Base-by-base conservation (phyloP, 2,113 vertebrate species). In the Notarius quadriscutis region DNA sequence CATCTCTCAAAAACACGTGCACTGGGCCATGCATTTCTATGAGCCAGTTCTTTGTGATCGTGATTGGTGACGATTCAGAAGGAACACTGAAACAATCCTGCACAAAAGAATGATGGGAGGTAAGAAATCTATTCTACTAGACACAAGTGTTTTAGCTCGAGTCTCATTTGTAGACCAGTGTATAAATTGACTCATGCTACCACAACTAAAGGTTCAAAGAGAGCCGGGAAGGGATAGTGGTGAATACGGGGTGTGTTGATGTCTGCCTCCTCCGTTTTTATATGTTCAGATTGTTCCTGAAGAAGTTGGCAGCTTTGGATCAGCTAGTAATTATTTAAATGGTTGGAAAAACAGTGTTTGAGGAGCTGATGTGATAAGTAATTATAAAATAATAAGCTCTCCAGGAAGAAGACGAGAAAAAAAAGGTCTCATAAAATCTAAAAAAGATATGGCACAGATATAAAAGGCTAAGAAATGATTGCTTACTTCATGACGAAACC, bases 201-300 rank as follows among this genome's bases (percentile, higher is more conserved):
- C 25, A 79, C 53, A 79, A 57, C 77, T 79, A 27, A 78, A 55
- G 51, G 25, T 79, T 79, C 77, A 57, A 30, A 79, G 77, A 79
- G 77, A 80, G 77, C 17, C 27, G 53, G 58, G 53, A 57, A 57
- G 27, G 2, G 14, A 14, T 11, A 25, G 4, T 25, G 48, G 18
- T 77, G 74, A 78, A 78, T 27, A 15, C 4, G 22, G 20, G 74
- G 22, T 77, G 50, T 78, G 75, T 78, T 51, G 50, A 53, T 50
- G 50, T 78, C 75, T 78, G 75, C 25, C 48, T 77, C 18, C 8
- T 2, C 69, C 20, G 34, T 30, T 41, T 41, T 41, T 41, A 41
- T 74, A 4, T 34, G 48, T 74, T 74, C 18, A 72, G 7, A 12
- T 2, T 15, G 20, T 14, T n/a, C 12, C 7, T 51, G 12, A 75